phyloP scores from a whole-genome alignment of 1,140 invertebrate species.

The Orussus abietinus region DNA sequence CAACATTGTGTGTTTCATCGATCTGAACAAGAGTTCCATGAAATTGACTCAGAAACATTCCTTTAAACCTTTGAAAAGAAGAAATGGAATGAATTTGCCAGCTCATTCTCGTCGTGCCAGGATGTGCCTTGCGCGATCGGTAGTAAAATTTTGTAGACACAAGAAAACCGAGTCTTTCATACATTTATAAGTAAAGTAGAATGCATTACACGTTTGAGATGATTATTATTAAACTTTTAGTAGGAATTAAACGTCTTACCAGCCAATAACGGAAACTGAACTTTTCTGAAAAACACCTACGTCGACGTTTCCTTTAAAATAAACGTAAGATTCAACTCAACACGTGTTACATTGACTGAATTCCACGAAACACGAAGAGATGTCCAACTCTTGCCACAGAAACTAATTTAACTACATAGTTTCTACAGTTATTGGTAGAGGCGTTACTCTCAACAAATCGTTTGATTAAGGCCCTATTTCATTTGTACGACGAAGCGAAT shows the following conservation, averaged over 20 bases:
- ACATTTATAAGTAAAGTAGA: no score
- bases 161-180: no score
- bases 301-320: constrained; percentile 27
- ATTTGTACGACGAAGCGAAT: no score
- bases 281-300: constrained; percentile 16
- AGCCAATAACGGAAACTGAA: constrained; percentile 10
- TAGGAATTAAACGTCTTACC: constrained; percentile 23
- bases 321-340: constrained; percentile 23
- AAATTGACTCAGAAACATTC: neutral
- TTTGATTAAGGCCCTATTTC: no score
- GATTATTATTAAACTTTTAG: no score
- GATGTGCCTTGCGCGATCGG: constrained; percentile 25
- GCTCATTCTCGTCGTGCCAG: constrained; percentile 37
- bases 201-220: no score
- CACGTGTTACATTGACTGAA: constrained; percentile 40
- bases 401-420: no score
- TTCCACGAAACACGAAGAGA: constrained; percentile 7
- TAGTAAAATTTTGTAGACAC: constrained; percentile 5
- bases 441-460: no score
- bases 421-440: no score
- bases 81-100: constrained; percentile 34
- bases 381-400: no score
- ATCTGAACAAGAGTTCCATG: neutral
- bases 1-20: no score
- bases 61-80: constrained; percentile 15